Conservation (phyloP, 2,888 invertebrate species). For the Bruchidius siliquastri region DNA sequence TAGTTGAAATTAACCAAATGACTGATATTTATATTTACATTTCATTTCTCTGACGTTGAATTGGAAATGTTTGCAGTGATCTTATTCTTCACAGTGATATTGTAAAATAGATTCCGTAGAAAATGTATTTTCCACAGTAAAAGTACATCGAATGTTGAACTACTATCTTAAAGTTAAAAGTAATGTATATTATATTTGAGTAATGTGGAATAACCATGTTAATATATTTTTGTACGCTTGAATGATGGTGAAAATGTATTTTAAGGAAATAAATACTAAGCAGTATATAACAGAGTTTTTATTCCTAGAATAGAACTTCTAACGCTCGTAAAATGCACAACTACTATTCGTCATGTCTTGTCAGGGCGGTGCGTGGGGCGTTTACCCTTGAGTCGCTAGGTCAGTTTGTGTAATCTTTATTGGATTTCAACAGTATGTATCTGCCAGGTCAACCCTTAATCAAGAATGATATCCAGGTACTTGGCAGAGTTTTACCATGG, state of each 20-base stretch:
- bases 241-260: slow-evolving; percentile 44
- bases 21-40: slow-evolving; percentile 3
- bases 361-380: too few relatives aligned
- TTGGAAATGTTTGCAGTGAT: background rate
- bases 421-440: too few relatives aligned
- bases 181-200: slow-evolving; percentile 15
- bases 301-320: too few relatives aligned
- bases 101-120: background rate
- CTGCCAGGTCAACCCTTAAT: too few relatives aligned
- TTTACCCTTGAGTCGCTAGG: too few relatives aligned
- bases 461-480: too few relatives aligned
- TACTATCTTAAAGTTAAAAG: slow-evolving; percentile 2
- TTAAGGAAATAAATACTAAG: slow-evolving; percentile 21
- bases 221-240: slow-evolving; percentile 49
- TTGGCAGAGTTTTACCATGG: too few relatives aligned
- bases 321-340: too few relatives aligned
- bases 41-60: background rate
- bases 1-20: slow-evolving; percentile 2
- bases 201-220: slow-evolving; percentile 39
- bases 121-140: background rate
- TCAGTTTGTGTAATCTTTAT: too few relatives aligned
- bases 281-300: background rate
- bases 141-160: background rate
- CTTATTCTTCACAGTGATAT: background rate
- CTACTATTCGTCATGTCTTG: too few relatives aligned